These are phyloP conservation scores for Mesembrinibis cayennensis DNA, from an alignment of 2,113 vertebrate species.

Conservation along the genomic window DNA sequence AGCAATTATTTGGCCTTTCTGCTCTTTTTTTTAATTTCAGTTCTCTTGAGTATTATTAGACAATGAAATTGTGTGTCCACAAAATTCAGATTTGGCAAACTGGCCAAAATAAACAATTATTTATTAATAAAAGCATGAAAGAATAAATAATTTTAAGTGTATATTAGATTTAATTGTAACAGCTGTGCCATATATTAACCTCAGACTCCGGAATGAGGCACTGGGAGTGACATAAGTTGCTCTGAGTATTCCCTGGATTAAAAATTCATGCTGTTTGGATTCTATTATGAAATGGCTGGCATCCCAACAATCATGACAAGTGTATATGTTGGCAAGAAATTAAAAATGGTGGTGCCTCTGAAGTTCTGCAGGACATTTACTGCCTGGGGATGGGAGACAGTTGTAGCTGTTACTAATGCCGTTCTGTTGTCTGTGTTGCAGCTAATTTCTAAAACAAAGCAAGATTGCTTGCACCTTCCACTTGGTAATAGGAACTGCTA, in stretches of 20 bases:
- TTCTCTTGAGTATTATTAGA: not conserved
- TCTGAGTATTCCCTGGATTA: not conserved
- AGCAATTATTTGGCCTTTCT: not conserved
- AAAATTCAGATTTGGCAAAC: not conserved
- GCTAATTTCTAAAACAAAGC: constrained; percentile 5
- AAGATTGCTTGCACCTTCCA: not conserved
- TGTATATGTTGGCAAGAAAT: not conserved
- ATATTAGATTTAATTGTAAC: not conserved
- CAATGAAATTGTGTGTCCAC: not conserved
- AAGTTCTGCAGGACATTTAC: not conserved
- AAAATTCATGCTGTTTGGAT: not conserved
- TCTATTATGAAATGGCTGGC: constrained; percentile 16
- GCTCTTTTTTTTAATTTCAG: not conserved
- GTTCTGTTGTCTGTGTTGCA: not conserved
- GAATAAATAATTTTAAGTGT: not conserved
- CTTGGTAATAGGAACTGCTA: not conserved
- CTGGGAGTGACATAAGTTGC: not conserved
- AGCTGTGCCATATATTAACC: not conserved
- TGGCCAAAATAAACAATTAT: not conserved
- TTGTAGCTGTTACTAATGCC: not conserved
- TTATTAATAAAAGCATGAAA: not conserved
- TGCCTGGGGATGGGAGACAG: not conserved
- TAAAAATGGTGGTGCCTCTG: constrained; percentile 4
- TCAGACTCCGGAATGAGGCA: not conserved
- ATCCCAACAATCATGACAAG: not conserved